These are phyloP conservation scores for Meiosimyza platycephala DNA, from an alignment of 2,888 invertebrate genomes.

Conservation along the genomic window DNA sequence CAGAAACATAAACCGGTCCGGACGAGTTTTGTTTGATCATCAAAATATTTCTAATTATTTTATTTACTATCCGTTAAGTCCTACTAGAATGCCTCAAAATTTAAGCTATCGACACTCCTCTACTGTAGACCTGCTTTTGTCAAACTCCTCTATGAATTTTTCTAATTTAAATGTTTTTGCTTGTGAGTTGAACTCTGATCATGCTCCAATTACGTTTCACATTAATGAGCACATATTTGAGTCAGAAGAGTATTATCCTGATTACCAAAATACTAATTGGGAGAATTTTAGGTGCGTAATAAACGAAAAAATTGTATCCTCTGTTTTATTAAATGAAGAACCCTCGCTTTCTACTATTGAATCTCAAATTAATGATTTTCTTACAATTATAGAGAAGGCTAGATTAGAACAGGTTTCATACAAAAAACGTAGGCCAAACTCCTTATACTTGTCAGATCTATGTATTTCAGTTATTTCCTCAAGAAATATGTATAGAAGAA, in stretches of 20 bases:
- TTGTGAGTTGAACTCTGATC: too few species aligned
- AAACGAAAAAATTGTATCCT: too few species aligned
- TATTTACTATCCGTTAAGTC: constrained; percentile 2
- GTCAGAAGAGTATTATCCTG: not conserved
- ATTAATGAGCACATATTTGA: constrained; percentile 1
- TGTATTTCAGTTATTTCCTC: not conserved
- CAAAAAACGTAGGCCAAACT: not conserved
- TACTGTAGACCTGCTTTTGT: too few species aligned
- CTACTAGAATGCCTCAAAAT: constrained; percentile 1
- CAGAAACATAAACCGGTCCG: not conserved
- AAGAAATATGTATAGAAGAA: not conserved
- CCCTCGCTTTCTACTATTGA: not conserved
- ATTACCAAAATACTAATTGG: too few species aligned
- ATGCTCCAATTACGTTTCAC: not conserved
- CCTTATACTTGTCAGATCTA: not conserved
- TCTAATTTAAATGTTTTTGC: too few species aligned
- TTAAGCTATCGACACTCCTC: not conserved
- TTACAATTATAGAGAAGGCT: not conserved
- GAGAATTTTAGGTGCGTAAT: too few species aligned
- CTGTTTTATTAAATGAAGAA: not conserved
- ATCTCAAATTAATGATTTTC: not conserved
- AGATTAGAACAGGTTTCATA: not conserved
- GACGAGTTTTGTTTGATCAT: constrained; percentile 1
- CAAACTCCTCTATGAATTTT: too few species aligned
- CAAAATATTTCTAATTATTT: constrained; percentile 14